phyloP scores from a whole-genome alignment of 1,140 invertebrate genomes.

The Epicauta chinensis region DNA sequence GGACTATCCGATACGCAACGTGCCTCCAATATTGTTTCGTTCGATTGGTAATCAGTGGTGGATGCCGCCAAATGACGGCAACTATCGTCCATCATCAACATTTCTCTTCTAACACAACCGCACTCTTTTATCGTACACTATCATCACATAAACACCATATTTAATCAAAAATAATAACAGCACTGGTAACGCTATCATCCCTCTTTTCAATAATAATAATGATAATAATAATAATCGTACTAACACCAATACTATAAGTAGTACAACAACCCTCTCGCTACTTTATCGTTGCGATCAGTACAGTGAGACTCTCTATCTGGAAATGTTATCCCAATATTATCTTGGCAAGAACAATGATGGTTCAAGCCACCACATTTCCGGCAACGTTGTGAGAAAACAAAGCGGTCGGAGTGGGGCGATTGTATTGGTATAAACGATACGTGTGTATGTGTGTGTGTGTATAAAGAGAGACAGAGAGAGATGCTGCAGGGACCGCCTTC shows the following conservation, averaged over 20 bases:
- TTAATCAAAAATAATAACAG: no score
- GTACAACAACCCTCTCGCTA: constrained; percentile 5
- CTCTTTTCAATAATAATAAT: no score
- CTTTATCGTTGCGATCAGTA: constrained; percentile 12
- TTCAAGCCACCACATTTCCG: constrained; percentile 44
- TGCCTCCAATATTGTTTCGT: constrained; percentile 29
- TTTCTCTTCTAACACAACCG: not conserved
- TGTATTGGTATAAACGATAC: no score
- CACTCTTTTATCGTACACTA: no score
- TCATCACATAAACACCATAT: no score
- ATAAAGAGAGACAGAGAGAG: no score
- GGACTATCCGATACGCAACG: constrained; percentile 33
- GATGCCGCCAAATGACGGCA: constrained; percentile 29
- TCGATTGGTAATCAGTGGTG: constrained; percentile 13
- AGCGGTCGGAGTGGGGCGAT: constrained; percentile 33
- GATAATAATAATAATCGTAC: no score
- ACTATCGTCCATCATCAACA: constrained; percentile 38
- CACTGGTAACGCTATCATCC: no score
- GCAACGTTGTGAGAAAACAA: constrained; percentile 42
- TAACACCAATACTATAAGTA: not conserved
- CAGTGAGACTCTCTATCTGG: constrained; percentile 33
- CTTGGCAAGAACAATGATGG: constrained; percentile 44
- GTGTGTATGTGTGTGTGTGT: no score
- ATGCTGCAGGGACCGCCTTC: constrained; percentile 2
- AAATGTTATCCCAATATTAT: constrained; percentile 45